phyloP scores from a whole-genome alignment of 2,113 vertebrate species.

The Ornithorhynchus anatinus region DNA sequence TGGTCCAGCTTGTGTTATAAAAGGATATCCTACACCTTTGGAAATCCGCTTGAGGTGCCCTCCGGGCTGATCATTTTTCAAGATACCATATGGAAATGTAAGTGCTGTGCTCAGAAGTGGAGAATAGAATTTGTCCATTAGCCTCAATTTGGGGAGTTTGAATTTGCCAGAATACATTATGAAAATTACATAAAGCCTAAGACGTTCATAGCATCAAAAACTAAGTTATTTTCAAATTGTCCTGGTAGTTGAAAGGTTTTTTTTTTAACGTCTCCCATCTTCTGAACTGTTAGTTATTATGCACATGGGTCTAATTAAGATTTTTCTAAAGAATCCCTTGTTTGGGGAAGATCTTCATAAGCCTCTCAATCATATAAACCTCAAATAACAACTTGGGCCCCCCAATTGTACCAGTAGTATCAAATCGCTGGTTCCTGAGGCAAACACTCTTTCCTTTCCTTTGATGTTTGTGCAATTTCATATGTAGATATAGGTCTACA shows the following conservation, averaged over 20 bases:
- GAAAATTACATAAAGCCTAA: not conserved
- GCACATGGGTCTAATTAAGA: not conserved
- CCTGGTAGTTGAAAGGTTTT: not conserved
- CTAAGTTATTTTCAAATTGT: not conserved
- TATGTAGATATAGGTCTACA: no score
- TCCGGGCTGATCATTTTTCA: not conserved
- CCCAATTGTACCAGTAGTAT: no score
- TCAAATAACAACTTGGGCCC: no score
- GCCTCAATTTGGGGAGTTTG: not conserved
- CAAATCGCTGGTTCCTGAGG: no score
- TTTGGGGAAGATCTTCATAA: not conserved
- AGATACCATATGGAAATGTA: not conserved
- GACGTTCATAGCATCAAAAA: not conserved
- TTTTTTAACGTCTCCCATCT: not conserved
- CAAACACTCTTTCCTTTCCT: no score
- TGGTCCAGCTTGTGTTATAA: not conserved
- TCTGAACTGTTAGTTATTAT: not conserved
- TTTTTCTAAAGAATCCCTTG: not conserved
- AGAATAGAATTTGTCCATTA: not conserved
- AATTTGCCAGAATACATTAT: not conserved
- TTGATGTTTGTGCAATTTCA: no score
- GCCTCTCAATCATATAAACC: not conserved
- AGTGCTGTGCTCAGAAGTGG: not conserved
- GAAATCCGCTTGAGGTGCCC: not conserved
- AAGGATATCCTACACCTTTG: not conserved